Evolutionary conservation across 37 sponge, comb jelly and placozoan genomes (phyloP).

Genomic region (Eunapius fragilis): DNA sequence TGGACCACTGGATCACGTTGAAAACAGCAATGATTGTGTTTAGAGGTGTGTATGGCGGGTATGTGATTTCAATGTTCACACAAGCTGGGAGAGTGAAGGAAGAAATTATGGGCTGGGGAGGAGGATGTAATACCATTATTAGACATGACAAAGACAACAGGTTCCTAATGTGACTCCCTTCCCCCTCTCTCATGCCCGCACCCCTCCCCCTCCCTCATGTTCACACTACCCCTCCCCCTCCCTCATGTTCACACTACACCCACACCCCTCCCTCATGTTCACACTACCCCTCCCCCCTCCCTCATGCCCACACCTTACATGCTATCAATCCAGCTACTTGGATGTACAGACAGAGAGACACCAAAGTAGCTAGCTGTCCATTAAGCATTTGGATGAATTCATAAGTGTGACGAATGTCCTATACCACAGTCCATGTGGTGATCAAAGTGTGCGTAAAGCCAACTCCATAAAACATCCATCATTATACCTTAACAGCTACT

Average conservation of each 20-base stretch:
- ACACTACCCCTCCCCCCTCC: too few species aligned
- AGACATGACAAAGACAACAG: too few species aligned
- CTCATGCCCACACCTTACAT: conserved; percentile 28
- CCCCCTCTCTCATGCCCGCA: too few species aligned
- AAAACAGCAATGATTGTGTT: conserved; percentile 8
- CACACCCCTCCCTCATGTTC: too few species aligned
- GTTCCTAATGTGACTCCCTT: too few species aligned
- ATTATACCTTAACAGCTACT: conserved; percentile 63
- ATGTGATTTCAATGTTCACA: not conserved
- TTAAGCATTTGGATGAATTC: conserved; percentile 57
- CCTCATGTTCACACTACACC: too few species aligned
- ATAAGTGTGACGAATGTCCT: conserved; percentile 48
- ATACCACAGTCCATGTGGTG: not conserved
- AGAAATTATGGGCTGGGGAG: not conserved
- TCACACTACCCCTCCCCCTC: too few species aligned
- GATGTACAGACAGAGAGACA: conserved; percentile 50
- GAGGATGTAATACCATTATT: too few species aligned
- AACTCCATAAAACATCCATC: too few species aligned
- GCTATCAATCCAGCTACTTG: conserved; percentile 37
- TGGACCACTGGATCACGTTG: conserved; percentile 61
- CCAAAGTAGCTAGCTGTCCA: conserved; percentile 42
- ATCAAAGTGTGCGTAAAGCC: not conserved
- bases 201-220: too few species aligned
- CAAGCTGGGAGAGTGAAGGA: too few species aligned
- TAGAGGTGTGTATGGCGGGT: not conserved